phyloP scores from a whole-genome alignment of 2,113 vertebrate species.

The Corythoichthys haematopterus region DNA sequence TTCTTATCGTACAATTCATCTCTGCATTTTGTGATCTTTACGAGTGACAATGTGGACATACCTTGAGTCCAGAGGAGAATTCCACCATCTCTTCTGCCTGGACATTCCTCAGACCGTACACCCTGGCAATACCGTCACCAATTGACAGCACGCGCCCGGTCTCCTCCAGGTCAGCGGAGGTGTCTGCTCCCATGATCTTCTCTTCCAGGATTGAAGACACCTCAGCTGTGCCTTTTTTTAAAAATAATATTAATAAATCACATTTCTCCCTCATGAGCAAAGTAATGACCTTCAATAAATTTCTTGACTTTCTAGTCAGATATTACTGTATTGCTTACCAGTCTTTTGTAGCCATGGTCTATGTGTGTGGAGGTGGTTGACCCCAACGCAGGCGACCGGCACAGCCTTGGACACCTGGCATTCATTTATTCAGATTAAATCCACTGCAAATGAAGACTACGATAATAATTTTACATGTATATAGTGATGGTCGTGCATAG shows the following conservation, averaged over 20 bases:
- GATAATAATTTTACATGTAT: not conserved
- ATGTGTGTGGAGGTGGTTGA: constrained; percentile 85
- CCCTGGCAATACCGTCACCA: constrained; percentile 95
- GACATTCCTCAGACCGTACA: constrained; percentile 93
- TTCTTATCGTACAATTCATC: too few species aligned
- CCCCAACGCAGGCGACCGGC: constrained; percentile 82
- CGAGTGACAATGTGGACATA: constrained; percentile 31
- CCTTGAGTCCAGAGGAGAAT: constrained; percentile 96
- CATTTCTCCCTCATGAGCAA: not conserved
- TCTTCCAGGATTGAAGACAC: constrained; percentile 96
- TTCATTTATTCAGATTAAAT: not conserved
- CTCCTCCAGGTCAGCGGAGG: constrained; percentile 88
- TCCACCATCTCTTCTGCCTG: constrained; percentile 99
- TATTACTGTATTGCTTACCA: constrained; percentile 68
- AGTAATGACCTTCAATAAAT: constrained; percentile 10
- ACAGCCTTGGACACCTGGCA: constrained; percentile 83
- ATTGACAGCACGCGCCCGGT: constrained; percentile 95
- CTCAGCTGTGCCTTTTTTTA: constrained; percentile 83
- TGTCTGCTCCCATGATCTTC: constrained; percentile 91
- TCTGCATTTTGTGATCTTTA: not conserved
- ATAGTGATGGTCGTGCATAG: not conserved
- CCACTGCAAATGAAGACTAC: not conserved
- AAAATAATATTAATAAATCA: not conserved
- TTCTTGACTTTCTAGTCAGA: constrained; percentile 4
- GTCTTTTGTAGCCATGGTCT: constrained; percentile 83